phyloP scores from a whole-genome alignment of 2,797 vertebrate genomes.

The Phoxinus dragarum region DNA sequence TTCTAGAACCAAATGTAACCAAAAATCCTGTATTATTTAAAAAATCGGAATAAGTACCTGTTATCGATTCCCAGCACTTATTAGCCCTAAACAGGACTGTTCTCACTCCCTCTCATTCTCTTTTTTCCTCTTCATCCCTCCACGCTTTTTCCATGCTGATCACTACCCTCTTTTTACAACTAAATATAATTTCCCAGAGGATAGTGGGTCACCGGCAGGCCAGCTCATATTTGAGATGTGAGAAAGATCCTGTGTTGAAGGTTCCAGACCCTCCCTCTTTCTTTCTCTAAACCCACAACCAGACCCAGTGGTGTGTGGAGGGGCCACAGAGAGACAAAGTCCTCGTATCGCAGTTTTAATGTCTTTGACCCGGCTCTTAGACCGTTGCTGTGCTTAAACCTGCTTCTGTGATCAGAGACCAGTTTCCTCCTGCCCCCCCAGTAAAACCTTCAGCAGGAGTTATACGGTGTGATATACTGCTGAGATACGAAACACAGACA shows the following conservation, averaged over 20 bases:
- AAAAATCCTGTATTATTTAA: background rate
- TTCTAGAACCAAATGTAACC: background rate
- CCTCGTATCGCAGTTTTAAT: slow-evolving; percentile 25
- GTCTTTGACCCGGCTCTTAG: slow-evolving; percentile 39
- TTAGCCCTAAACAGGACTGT: background rate
- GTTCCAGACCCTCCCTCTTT: slow-evolving; percentile 24
- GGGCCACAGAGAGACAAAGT: slow-evolving; percentile 28
- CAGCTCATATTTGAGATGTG: slow-evolving; percentile 23
- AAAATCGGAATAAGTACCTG: background rate
- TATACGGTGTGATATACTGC: slow-evolving; percentile 32
- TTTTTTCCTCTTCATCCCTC: background rate
- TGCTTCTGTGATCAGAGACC: slow-evolving; percentile 44
- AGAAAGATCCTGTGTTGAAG: slow-evolving; percentile 17
- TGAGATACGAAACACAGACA: slow-evolving; percentile 10
- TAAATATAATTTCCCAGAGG: slow-evolving; percentile 27
- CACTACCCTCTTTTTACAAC: slow-evolving; percentile 12
- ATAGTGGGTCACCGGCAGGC: background rate
- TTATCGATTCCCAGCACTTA: background rate
- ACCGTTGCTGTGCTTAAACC: slow-evolving; percentile 24
- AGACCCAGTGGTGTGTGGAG: background rate
- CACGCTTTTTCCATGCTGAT: background rate
- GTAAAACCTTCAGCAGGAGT: slow-evolving; percentile 45
- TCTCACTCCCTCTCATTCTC: background rate
- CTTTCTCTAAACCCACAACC: slow-evolving; percentile 6
- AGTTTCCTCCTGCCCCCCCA: slow-evolving; percentile 25